Conservation (phyloP, 1,140 invertebrate genomes). For the Adelges cooleyi region DNA sequence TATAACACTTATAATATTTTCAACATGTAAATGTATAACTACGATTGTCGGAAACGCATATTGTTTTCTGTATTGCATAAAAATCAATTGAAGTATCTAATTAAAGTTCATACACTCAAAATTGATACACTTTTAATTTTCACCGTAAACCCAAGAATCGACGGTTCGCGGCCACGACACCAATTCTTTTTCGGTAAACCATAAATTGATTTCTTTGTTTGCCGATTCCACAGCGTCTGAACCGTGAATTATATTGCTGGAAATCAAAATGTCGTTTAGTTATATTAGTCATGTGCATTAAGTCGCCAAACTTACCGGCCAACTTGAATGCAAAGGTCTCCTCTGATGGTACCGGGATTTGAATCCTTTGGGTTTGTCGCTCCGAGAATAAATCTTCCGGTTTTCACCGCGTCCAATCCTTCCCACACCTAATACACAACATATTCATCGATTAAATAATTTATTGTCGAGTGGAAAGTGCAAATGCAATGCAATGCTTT, state of each 20-base stretch:
- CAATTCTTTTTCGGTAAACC: conserved; percentile 88
- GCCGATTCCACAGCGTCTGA: conserved; percentile 95
- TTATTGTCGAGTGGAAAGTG: no score
- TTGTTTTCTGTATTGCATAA: no score
- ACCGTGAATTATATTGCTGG: conserved; percentile 76
- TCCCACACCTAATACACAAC: conserved; percentile 80
- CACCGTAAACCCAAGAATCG: conserved; percentile 82
- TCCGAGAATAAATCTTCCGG: conserved; percentile 86
- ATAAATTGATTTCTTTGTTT: conserved; percentile 87
- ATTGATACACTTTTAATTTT: no score
- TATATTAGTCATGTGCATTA: no score
- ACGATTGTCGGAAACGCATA: no score
- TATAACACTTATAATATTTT: no score
- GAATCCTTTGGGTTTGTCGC: conserved; percentile 92
- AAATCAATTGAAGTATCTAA: no score
- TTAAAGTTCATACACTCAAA: no score
- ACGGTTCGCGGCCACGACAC: conserved; percentile 65
- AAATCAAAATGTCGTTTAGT: conserved; percentile 9
- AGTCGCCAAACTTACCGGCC: no score
- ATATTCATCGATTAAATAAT: no score
- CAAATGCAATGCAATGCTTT: no score
- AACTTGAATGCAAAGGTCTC: conserved; percentile 89
- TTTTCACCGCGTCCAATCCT: conserved; percentile 89
- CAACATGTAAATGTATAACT: no score
- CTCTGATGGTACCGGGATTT: conserved; percentile 84